Percentiles rank a stretch among this genome's conserved stretches.
Evolutionary conservation across 1,140 invertebrate genomes (phyloP).

Genomic region (Oedothorax gibbosus): DNA sequence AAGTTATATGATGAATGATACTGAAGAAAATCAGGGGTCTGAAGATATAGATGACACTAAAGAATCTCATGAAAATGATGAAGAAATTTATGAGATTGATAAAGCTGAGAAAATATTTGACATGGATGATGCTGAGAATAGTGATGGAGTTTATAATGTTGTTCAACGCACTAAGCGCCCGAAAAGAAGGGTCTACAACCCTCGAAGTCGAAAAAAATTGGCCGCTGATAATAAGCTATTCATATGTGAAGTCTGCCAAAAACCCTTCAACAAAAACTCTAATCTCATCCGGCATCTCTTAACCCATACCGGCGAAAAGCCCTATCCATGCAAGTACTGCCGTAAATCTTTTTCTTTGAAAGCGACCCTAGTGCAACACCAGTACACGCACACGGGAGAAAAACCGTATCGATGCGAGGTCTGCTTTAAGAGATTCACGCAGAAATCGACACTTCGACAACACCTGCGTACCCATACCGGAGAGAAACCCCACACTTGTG

Average conservation of each 20-base stretch:
- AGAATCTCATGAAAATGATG: too few relatives aligned
- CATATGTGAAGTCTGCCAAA: slow-evolving; percentile 81
- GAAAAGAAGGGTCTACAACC: too few relatives aligned
- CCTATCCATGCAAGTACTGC: slow-evolving; percentile 5
- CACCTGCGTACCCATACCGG: slow-evolving; percentile 7
- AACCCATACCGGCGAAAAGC: slow-evolving; percentile 86
- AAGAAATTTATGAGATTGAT: too few relatives aligned
- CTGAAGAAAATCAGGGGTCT: too few relatives aligned
- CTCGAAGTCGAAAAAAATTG: too few relatives aligned
- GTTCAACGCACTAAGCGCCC: too few relatives aligned
- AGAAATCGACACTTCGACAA: not conserved
- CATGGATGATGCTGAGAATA: too few relatives aligned
- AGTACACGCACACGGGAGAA: slow-evolving; percentile 5
- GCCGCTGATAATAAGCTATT: not conserved
- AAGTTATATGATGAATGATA: too few relatives aligned
- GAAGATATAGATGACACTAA: too few relatives aligned
- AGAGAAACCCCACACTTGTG: slow-evolving; percentile 74
- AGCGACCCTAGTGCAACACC: not conserved
- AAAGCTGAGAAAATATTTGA: too few relatives aligned
- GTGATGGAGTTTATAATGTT: too few relatives aligned
- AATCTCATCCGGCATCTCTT: slow-evolving; percentile 97
- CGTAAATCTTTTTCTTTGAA: not conserved
- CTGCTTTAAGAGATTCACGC: slow-evolving; percentile 5
- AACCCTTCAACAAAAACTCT: slow-evolving; percentile 70
- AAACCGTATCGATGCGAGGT: slow-evolving; percentile 20